phyloP scores from a whole-genome alignment of 2,888 invertebrate genomes.

The Metallyticus violacea region DNA sequence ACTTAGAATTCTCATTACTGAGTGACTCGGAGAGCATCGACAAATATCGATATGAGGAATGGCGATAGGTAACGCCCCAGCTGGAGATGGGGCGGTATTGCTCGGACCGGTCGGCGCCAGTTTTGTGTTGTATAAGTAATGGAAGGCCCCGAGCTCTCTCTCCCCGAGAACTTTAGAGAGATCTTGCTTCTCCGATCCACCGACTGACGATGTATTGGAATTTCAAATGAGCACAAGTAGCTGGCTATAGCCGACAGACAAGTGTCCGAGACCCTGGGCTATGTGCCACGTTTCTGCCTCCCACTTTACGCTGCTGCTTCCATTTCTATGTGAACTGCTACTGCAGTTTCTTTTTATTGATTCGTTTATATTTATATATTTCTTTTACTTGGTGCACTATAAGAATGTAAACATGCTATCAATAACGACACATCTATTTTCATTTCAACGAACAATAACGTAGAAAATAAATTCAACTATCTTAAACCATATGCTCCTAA shows the following conservation, averaged over 20 bases:
- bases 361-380: no score
- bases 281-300: background rate
- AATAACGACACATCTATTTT: no score
- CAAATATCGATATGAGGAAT: background rate
- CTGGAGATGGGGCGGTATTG: no score
- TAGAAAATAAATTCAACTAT: no score
- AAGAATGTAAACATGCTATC: no score
- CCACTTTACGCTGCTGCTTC: background rate
- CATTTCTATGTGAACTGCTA: background rate
- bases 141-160: background rate
- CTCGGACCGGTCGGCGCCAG: background rate
- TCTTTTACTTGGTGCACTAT: no score
- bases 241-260: background rate
- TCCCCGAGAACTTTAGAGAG: background rate
- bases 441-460: no score
- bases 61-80: background rate
- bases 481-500: no score
- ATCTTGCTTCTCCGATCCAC: no score
- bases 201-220: background rate
- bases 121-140: background rate
- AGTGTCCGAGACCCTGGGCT: background rate
- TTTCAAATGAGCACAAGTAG: background rate
- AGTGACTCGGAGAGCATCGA: background rate
- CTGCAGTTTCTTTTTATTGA: background rate
- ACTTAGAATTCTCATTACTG: background rate